phyloP scores from a whole-genome alignment of 2,888 invertebrate genomes.

The Drosophila siamana region DNA sequence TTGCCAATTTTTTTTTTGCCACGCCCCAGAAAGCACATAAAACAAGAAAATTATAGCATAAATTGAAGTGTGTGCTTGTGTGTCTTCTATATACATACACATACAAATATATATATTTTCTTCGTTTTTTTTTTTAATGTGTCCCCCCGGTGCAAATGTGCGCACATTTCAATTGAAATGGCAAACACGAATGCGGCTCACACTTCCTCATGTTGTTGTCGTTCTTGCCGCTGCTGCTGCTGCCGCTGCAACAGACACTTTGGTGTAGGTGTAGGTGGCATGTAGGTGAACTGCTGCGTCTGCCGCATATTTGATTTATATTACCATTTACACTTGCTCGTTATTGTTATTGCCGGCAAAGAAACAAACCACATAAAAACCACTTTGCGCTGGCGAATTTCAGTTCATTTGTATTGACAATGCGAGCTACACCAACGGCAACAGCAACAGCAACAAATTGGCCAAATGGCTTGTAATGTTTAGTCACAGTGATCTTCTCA shows the following conservation, averaged over 20 bases:
- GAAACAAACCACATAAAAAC: constrained; percentile 21
- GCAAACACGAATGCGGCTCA: constrained; percentile 72
- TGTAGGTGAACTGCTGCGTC: constrained; percentile 58
- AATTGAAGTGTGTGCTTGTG: constrained; percentile 49
- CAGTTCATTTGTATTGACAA: constrained; percentile 38
- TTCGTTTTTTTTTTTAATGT: constrained; percentile 30
- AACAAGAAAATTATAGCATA: constrained; percentile 68
- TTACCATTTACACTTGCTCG: constrained; percentile 69
- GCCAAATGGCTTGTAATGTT: constrained; percentile 21
- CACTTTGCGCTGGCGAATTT: constrained; percentile 39
- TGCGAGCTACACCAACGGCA: no score
- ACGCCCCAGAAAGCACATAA: constrained; percentile 70
- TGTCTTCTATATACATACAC: background rate
- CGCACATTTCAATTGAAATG: constrained; percentile 79
- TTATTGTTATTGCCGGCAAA: constrained; percentile 60
- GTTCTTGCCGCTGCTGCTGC: constrained; percentile 16
- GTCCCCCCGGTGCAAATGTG: constrained; percentile 66
- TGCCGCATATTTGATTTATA: constrained; percentile 75
- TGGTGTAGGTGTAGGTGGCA: constrained; percentile 48
- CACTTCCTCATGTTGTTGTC: constrained; percentile 28
- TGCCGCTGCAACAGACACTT: constrained; percentile 29
- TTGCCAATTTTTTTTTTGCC: constrained; percentile 63
- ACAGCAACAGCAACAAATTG: constrained; percentile 8
- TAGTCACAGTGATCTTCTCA: constrained; percentile 9
- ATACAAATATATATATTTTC: constrained; percentile 10